phyloP scores from a whole-genome alignment of 2,888 invertebrate genomes.

The Himalopsyche anomala region DNA sequence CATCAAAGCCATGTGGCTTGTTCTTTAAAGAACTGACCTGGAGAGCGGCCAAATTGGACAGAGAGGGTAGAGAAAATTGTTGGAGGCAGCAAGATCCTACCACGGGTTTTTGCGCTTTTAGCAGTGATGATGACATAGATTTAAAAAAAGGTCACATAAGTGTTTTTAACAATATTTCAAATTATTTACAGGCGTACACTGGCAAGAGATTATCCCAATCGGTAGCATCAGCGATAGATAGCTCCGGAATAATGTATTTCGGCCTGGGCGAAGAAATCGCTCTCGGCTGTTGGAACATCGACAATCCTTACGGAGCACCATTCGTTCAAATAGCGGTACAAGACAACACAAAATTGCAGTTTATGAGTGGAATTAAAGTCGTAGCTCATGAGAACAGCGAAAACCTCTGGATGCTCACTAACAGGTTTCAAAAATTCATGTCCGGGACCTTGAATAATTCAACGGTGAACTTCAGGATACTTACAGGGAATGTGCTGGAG shows the following conservation, averaged over 20 bases:
- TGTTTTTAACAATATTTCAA: background rate
- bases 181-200: slow-evolving; percentile 73
- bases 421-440: slow-evolving; percentile 83
- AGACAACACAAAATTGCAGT: slow-evolving; percentile 81
- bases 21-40: no score
- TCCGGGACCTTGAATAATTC: slow-evolving; percentile 76
- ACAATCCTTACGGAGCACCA: slow-evolving; percentile 77
- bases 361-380: slow-evolving; percentile 84
- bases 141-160: no score
- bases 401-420: slow-evolving; percentile 82
- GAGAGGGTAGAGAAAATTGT: no score
- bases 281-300: slow-evolving; percentile 85
- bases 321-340: slow-evolving; percentile 77
- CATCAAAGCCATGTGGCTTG: no score
- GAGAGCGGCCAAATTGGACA: no score
- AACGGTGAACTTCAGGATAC: slow-evolving; percentile 82
- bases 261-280: slow-evolving; percentile 82
- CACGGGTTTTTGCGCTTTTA: no score
- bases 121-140: no score
- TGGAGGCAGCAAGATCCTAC: no score
- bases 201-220: slow-evolving; percentile 81
- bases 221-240: slow-evolving; percentile 84
- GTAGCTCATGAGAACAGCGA: slow-evolving; percentile 76
- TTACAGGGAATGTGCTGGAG: slow-evolving; percentile 74
- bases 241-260: slow-evolving; percentile 82